These are phyloP conservation scores for Tokudaia muenninki DNA, from an alignment of 2,797 vertebrate genomes.

Conservation along the genomic window DNA sequence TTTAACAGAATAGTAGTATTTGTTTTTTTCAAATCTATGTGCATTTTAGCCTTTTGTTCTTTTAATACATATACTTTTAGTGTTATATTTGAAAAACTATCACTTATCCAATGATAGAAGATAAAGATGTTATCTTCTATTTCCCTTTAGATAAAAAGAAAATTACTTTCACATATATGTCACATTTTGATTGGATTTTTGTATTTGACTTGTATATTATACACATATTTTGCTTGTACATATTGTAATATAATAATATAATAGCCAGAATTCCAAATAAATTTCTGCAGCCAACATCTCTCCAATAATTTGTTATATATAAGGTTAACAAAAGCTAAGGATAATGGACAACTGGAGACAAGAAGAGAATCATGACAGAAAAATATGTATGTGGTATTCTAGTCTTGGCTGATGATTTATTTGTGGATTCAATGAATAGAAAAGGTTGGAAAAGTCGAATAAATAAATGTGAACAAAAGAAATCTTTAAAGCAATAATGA, in stretches of 20 bases:
- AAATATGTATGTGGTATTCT: background rate
- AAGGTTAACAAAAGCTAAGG: background rate
- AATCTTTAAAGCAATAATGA: background rate
- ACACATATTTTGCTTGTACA: background rate
- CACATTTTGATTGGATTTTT: background rate
- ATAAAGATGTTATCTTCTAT: background rate
- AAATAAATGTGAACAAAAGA: conserved; percentile 27
- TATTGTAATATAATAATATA: background rate
- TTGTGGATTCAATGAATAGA: background rate
- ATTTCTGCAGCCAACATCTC: background rate
- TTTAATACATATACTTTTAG: background rate
- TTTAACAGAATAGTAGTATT: background rate
- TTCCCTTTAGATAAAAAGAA: background rate
- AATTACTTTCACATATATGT: background rate
- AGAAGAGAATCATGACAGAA: background rate
- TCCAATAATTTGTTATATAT: background rate
- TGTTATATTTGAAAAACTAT: background rate
- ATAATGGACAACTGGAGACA: background rate
- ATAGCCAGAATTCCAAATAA: background rate
- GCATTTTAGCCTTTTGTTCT: background rate
- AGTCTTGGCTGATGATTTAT: background rate
- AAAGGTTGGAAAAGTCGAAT: background rate
- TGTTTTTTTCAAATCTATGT: background rate
- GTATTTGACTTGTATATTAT: background rate
- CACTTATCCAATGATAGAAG: background rate